These are phyloP conservation scores for Cichlasoma orientale DNA, from an alignment of 2,797 vertebrate species.

Conservation along the genomic window DNA sequence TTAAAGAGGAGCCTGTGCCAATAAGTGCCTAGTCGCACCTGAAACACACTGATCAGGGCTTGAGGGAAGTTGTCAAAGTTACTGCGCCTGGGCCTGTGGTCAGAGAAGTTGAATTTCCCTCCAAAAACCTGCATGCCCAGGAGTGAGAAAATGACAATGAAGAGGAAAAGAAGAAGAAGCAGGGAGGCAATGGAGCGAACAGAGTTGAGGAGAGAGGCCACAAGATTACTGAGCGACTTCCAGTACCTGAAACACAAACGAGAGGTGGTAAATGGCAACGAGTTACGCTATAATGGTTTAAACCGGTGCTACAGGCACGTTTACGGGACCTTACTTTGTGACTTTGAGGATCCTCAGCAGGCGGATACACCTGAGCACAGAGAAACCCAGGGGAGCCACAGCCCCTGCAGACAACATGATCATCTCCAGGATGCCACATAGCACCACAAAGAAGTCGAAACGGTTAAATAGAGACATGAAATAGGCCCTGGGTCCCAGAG, in stretches of 20 bases:
- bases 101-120: constrained; percentile 92
- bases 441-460: constrained; percentile 97
- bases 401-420: constrained; percentile 85
- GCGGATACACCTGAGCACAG: constrained; percentile 95
- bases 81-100: constrained; percentile 86
- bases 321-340: constrained; percentile 84
- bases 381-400: constrained; percentile 92
- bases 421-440: constrained; percentile 90
- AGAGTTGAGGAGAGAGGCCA: constrained; percentile 96
- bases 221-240: constrained; percentile 93
- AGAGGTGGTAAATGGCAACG: not conserved
- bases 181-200: constrained; percentile 95
- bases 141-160: constrained; percentile 94
- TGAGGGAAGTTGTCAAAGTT: constrained; percentile 98
- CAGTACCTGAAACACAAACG: constrained; percentile 85
- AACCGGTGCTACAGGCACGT: not conserved
- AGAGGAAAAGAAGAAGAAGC: constrained; percentile 96
- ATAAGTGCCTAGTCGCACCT: constrained; percentile 77
- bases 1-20: not conserved
- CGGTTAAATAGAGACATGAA: constrained; percentile 98
- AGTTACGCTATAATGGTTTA: not conserved
- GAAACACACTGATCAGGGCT: constrained; percentile 97
- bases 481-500: constrained; percentile 89
- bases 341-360: constrained; percentile 94
- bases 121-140: constrained; percentile 99